Evolutionary conservation across 30 jellyfish, hydroid and myxozoan species (phyloP).

Genomic region (Hydractinia echinata): DNA sequence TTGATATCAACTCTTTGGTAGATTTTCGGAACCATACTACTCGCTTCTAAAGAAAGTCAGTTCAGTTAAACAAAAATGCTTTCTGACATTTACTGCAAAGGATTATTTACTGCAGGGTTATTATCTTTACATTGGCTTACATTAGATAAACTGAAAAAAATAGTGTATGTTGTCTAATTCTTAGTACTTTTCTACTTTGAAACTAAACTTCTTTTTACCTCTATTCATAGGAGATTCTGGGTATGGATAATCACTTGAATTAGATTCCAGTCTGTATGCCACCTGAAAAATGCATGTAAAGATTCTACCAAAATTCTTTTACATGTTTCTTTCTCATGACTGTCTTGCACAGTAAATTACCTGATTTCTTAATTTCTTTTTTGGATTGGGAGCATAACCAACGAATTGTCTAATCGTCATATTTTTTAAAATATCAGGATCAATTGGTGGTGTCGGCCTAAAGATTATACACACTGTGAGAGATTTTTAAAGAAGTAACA

Average conservation of each 20-base stretch:
- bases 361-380: constrained; percentile 78
- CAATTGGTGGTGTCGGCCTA: constrained; percentile 92
- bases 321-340: neutral
- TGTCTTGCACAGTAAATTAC: constrained; percentile 26
- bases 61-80: neutral
- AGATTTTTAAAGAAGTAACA: neutral
- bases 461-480: neutral
- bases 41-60: constrained; percentile 38
- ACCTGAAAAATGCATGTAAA: constrained; percentile 34
- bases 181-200: too few species aligned
- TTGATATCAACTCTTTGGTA: constrained; percentile 84
- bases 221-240: constrained; percentile 91
- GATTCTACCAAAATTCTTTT: neutral
- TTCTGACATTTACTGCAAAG: neutral
- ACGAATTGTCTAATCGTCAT: constrained; percentile 94
- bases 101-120: neutral
- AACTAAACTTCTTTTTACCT: constrained; percentile 23
- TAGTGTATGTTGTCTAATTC: too few species aligned
- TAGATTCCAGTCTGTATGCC: constrained; percentile 66
- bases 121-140: too few species aligned
- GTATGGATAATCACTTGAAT: constrained; percentile 15
- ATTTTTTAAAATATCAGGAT: constrained; percentile 83
- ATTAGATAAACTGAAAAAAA: too few species aligned
- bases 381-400: constrained; percentile 99
- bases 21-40: constrained; percentile 68